phyloP scores from a whole-genome alignment of 1,140 invertebrate genomes.

The Euura lappo region DNA sequence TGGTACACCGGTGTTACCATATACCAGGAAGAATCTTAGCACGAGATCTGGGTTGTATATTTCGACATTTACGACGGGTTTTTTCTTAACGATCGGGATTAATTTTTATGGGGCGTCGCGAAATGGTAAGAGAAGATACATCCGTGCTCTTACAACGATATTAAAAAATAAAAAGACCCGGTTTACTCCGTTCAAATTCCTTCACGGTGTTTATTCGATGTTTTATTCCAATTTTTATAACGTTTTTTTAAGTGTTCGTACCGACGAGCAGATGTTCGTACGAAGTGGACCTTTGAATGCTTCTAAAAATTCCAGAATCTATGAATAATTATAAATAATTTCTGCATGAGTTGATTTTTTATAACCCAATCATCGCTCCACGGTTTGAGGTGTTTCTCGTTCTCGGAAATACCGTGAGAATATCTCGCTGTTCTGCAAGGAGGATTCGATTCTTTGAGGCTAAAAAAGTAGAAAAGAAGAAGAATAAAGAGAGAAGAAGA shows the following conservation, averaged over 20 bases:
- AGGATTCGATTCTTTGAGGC: neutral
- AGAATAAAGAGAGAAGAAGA: neutral
- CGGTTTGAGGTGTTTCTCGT: too few relatives aligned
- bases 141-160: neutral
- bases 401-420: too few relatives aligned
- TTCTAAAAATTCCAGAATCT: too few relatives aligned
- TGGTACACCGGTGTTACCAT: neutral
- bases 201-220: conserved; percentile 22
- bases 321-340: too few relatives aligned
- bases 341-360: too few relatives aligned
- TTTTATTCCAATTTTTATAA: conserved; percentile 28
- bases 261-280: neutral
- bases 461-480: neutral
- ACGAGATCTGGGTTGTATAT: conserved; percentile 45
- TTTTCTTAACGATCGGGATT: conserved; percentile 51
- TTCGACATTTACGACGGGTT: conserved; percentile 49
- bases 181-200: conserved; percentile 25
- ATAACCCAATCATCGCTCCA: too few relatives aligned
- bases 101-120: conserved; percentile 50
- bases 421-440: neutral
- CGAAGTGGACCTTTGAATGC: neutral
- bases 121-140: conserved; percentile 35
- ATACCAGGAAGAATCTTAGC: conserved; percentile 16
- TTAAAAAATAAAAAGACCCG: conserved; percentile 26
- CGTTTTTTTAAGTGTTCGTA: neutral